Evolutionary conservation across 2,888 invertebrate species (phyloP).

Genomic region (Hyalella azteca): DNA sequence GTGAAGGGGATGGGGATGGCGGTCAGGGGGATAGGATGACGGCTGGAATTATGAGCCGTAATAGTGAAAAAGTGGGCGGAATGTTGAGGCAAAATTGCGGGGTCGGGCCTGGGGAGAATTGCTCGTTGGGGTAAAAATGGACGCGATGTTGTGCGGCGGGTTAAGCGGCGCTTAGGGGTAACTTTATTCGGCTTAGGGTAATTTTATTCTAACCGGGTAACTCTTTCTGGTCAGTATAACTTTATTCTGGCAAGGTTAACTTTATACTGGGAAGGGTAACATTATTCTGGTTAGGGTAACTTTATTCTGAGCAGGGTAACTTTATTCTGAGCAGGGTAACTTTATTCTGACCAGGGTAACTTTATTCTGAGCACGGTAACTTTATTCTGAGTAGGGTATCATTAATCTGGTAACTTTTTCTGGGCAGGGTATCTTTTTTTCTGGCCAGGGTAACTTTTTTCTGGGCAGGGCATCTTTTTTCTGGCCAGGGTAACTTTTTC

Average conservation of each 20-base stretch:
- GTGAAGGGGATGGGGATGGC: not conserved
- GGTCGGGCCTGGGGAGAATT: slow-evolving; percentile 5
- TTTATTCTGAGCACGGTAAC: no score
- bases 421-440: not conserved
- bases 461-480: not conserved
- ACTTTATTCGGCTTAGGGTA: not conserved
- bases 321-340: not conserved
- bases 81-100: slow-evolving; percentile 30
- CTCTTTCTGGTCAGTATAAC: not conserved
- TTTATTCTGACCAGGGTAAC: no score
- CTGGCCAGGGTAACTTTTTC: not conserved
- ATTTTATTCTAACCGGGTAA: not conserved
- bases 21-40: not conserved
- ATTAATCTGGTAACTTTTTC: not conserved
- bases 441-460: not conserved
- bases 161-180: not conserved
- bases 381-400: no score
- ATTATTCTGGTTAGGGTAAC: not conserved
- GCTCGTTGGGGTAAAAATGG: slow-evolving; percentile 6
- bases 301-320: not conserved
- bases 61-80: slow-evolving; percentile 27
- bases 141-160: slow-evolving; percentile 3
- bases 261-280: not conserved
- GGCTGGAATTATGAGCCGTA: slow-evolving; percentile 16
- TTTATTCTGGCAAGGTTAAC: not conserved